phyloP scores from a whole-genome alignment of 2,797 vertebrate species.

The Coracias cyanogaster region DNA sequence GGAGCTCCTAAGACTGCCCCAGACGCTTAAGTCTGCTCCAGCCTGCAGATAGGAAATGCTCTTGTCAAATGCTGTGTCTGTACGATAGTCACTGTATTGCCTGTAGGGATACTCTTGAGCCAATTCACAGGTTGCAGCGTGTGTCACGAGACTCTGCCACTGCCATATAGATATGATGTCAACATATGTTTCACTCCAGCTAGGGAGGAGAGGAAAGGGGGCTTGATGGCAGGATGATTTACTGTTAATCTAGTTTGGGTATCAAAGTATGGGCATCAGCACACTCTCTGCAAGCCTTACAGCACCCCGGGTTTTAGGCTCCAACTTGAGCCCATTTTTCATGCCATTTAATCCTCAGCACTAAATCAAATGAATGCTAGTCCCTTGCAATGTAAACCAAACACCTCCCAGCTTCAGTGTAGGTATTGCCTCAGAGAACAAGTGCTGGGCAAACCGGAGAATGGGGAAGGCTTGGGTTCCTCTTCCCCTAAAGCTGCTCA shows the following conservation, averaged over 20 bases:
- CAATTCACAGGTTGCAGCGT: background rate
- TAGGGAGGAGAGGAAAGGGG: background rate
- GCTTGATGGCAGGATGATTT: background rate
- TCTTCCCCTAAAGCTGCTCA: background rate
- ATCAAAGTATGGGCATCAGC: background rate
- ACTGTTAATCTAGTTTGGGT: background rate
- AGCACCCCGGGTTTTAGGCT: accelerated
- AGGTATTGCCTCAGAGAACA: background rate
- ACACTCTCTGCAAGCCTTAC: background rate
- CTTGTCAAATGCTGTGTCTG: background rate
- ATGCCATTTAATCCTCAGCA: background rate
- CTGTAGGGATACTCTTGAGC: background rate
- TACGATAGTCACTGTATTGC: accelerated
- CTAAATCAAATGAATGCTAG: background rate
- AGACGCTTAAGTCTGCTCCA: background rate
- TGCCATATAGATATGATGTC: background rate
- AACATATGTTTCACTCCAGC: background rate
- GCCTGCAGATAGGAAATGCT: background rate
- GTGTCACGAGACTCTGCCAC: background rate
- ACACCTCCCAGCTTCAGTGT: background rate
- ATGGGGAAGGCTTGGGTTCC: background rate
- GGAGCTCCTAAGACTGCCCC: background rate
- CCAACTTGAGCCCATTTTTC: background rate
- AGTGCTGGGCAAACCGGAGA: background rate
- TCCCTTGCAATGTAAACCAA: background rate